These are phyloP conservation scores for Ammodytes dubius DNA, from an alignment of 2,113 vertebrate genomes.

Conservation along the genomic window DNA sequence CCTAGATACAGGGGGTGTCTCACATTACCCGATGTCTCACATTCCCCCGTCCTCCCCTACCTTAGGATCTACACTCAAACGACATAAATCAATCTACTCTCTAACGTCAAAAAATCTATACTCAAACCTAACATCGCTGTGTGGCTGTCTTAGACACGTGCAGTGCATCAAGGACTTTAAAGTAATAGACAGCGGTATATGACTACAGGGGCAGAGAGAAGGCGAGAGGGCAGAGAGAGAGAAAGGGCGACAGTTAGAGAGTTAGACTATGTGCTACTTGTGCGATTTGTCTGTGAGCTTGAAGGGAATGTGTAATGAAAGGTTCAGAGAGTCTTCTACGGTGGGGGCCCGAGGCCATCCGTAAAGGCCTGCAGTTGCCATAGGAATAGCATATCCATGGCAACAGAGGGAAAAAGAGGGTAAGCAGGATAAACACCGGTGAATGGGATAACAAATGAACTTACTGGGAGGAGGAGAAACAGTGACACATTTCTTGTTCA, in stretches of 20 bases:
- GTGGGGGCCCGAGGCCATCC: constrained; percentile 76
- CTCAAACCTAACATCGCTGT: neutral
- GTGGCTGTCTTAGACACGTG: neutral
- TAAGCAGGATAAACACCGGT: constrained; percentile 78
- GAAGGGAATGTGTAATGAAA: constrained; percentile 79
- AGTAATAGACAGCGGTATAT: neutral
- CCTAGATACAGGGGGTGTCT: no score
- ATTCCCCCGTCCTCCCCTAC: no score
- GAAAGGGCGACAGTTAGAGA: constrained; percentile 6
- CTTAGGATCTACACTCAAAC: neutral
- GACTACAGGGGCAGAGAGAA: constrained; percentile 14
- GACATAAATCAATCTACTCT: neutral
- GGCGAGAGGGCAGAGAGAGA: neutral
- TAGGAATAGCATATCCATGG: constrained; percentile 87
- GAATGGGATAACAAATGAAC: constrained; percentile 79
- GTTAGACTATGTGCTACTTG: constrained; percentile 43
- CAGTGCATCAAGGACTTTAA: neutral
- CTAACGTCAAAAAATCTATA: neutral
- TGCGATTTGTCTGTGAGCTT: constrained; percentile 70
- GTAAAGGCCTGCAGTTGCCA: constrained; percentile 84
- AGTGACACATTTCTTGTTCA: constrained; percentile 66
- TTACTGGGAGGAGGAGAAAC: constrained; percentile 64
- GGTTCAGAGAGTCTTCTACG: constrained; percentile 75
- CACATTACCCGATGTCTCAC: no score
- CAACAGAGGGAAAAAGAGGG: constrained; percentile 79